Conservation (phyloP, 1,140 invertebrate species). For the Melitaea cinxia region DNA sequence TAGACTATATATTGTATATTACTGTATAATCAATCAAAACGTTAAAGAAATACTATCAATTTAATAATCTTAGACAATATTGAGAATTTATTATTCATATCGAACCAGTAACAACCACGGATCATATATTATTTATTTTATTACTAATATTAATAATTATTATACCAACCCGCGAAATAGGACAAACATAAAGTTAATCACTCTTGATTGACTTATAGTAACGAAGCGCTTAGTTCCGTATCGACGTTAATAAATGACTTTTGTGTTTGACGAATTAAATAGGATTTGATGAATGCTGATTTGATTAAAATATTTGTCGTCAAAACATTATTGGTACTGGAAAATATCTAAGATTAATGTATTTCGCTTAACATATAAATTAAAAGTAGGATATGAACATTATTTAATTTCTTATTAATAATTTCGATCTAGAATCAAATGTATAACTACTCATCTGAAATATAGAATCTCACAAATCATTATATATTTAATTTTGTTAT, state of each 20-base stretch:
- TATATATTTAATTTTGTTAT: too few relatives aligned
- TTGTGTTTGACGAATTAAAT: neutral
- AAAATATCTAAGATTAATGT: neutral
- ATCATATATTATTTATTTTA: constrained; percentile 5
- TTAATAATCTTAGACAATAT: neutral
- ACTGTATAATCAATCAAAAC: neutral
- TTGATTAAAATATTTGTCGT: constrained; percentile 12
- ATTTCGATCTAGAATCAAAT: too few relatives aligned
- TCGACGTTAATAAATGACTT: neutral
- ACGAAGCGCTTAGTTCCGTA: neutral
- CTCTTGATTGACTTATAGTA: neutral
- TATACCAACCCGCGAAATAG: neutral
- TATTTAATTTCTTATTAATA: too few relatives aligned
- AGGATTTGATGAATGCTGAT: neutral
- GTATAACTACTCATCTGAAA: too few relatives aligned
- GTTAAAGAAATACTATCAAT: neutral
- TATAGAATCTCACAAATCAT: too few relatives aligned
- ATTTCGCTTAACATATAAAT: neutral
- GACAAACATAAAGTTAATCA: neutral
- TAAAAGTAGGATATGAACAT: too few relatives aligned
- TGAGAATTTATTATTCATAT: neutral
- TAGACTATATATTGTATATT: neutral
- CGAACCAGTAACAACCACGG: neutral
- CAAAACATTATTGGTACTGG: constrained; percentile 10
- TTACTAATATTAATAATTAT: constrained; percentile 4